A percentile compares a stretch with the other conserved stretches of the same genome.
phyloP scores from a whole-genome alignment of 2,797 vertebrate genomes.

The Florisuga fusca region DNA sequence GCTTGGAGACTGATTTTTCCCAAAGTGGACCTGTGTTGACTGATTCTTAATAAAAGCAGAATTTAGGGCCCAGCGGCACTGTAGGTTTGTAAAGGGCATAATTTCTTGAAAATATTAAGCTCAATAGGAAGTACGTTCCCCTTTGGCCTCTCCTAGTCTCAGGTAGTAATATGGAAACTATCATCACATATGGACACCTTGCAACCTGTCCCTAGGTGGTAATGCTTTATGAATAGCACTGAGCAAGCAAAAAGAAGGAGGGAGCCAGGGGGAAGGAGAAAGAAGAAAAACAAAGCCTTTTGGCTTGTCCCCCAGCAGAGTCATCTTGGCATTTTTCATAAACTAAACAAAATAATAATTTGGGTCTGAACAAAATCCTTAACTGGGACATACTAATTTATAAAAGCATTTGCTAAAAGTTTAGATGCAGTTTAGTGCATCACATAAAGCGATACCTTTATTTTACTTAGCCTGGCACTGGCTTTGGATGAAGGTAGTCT shows the following conservation, averaged over 20 bases:
- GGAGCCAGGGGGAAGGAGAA: not conserved
- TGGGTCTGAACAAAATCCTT: not conserved
- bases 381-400: not conserved
- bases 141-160: conserved; percentile 42
- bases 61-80: not conserved
- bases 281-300: conserved; percentile 16
- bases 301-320: not conserved
- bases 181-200: conserved; percentile 35
- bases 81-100: conserved; percentile 16
- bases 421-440: not conserved
- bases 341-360: not conserved
- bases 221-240: conserved; percentile 42
- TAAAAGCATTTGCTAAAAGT: not conserved
- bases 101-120: conserved; percentile 62
- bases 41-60: conserved; percentile 66
- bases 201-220: conserved; percentile 45
- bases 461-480: not conserved
- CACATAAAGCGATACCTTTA: not conserved
- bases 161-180: conserved; percentile 49
- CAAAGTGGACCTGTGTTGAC: conserved; percentile 24
- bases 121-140: not conserved
- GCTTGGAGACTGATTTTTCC: conserved; percentile 41
- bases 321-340: not conserved
- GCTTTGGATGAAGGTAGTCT: not conserved
- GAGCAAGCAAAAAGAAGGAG: conserved; percentile 44